Conservation (phyloP, 2,888 invertebrate species). For the Archips crataeganus region DNA sequence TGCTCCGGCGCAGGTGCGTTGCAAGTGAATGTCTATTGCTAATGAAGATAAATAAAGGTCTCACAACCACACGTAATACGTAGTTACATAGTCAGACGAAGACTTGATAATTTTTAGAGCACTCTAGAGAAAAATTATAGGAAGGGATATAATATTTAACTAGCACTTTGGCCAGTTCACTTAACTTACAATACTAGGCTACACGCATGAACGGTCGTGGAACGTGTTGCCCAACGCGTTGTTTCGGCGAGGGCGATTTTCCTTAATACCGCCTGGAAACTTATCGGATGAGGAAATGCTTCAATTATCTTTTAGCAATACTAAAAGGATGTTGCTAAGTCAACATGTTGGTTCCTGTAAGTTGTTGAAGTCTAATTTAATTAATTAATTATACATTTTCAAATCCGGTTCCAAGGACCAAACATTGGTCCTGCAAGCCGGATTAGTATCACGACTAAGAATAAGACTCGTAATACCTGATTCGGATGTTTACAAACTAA, state of each 20-base stretch:
- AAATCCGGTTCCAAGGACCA: neutral
- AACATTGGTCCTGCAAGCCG: slow-evolving; percentile 20
- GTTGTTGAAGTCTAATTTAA: neutral
- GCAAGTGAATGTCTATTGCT: slow-evolving; percentile 60
- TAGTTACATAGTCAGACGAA: slow-evolving; percentile 12
- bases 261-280: slow-evolving; percentile 18
- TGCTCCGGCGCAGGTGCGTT: slow-evolving; percentile 43
- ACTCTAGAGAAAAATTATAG: neutral
- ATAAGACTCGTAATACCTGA: neutral
- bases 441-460: neutral
- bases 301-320: slow-evolving; percentile 33
- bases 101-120: neutral
- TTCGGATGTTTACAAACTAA: neutral
- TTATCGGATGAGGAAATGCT: slow-evolving; percentile 29
- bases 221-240: slow-evolving; percentile 27
- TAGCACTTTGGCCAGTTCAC: slow-evolving; percentile 4
- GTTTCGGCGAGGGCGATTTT: slow-evolving; percentile 21
- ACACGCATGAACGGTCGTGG: slow-evolving; percentile 21
- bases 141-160: neutral
- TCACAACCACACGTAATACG: slow-evolving; percentile 34
- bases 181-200: slow-evolving; percentile 13
- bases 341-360: slow-evolving; percentile 11
- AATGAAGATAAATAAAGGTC: slow-evolving; percentile 47
- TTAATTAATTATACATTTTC: neutral
- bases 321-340: slow-evolving; percentile 21